These are phyloP conservation scores for Nymphalis io DNA, from an alignment of 1,140 invertebrate genomes.

Conservation along the genomic window DNA sequence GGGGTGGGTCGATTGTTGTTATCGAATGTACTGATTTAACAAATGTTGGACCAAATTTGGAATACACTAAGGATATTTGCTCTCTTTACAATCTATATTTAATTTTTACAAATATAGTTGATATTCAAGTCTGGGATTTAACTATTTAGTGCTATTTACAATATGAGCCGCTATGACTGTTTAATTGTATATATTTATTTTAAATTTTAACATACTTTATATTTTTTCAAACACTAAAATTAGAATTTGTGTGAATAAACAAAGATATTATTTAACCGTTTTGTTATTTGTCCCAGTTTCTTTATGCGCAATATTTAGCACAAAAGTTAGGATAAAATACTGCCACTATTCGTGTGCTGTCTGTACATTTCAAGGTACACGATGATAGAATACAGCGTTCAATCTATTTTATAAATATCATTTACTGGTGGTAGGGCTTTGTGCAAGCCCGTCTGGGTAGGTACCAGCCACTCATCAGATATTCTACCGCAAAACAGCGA, in stretches of 20 bases:
- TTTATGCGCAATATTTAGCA: not conserved
- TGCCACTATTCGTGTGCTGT: no score
- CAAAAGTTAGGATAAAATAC: no score
- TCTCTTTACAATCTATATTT: constrained; percentile 59
- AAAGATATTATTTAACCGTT: constrained; percentile 31
- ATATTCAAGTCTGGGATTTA: not conserved
- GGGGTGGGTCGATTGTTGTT: not conserved
- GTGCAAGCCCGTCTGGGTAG: no score
- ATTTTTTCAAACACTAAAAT: constrained; percentile 49
- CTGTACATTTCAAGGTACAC: no score
- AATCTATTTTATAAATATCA: no score
- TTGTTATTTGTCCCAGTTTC: not conserved
- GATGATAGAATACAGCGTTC: no score
- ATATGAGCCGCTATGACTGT: constrained; percentile 40
- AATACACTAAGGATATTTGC: constrained; percentile 54
- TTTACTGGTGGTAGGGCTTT: no score
- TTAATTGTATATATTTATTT: constrained; percentile 44
- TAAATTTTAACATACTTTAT: constrained; percentile 44
- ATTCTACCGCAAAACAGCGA: no score
- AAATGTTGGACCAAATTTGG: constrained; percentile 68
- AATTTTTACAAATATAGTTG: constrained; percentile 16
- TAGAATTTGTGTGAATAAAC: constrained; percentile 48
- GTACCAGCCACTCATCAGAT: no score
- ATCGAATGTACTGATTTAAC: constrained; percentile 5
- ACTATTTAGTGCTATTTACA: constrained; percentile 39